These are phyloP conservation scores for Nephrotoma appendiculata DNA, from an alignment of 2,888 invertebrate genomes.

Conservation along the genomic window DNA sequence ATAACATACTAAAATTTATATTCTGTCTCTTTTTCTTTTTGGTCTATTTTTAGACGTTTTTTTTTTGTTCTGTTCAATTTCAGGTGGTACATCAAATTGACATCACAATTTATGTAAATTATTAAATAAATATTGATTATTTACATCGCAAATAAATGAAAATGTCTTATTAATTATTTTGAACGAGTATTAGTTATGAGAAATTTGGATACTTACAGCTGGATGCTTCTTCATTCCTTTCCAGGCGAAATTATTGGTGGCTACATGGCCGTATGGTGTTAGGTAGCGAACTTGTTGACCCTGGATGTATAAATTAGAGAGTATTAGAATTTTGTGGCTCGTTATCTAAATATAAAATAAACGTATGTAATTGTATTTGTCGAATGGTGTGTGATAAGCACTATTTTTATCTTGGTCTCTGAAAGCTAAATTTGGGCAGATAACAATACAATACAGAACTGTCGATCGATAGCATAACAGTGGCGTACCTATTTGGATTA, in stretches of 20 bases:
- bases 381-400: not conserved
- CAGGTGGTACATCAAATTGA: not conserved
- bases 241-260: constrained; percentile 2
- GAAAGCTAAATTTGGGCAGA: not conserved
- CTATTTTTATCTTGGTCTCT: not conserved
- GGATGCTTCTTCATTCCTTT: constrained; percentile 7
- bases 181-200: not conserved
- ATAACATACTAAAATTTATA: not conserved
- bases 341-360: not conserved
- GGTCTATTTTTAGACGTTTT: not conserved
- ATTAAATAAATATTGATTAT: not conserved
- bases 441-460: not conserved
- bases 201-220: constrained; percentile 8
- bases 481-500: not conserved
- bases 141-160: not conserved
- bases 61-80: not conserved
- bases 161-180: not conserved
- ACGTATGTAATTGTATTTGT: not conserved
- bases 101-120: not conserved
- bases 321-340: not conserved
- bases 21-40: not conserved
- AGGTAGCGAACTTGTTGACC: not conserved
- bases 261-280: not conserved
- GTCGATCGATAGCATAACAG: not conserved
- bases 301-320: not conserved